Base-by-base conservation (phyloP, 1,140 invertebrate species). In the Macrostomum lignano region DNA sequence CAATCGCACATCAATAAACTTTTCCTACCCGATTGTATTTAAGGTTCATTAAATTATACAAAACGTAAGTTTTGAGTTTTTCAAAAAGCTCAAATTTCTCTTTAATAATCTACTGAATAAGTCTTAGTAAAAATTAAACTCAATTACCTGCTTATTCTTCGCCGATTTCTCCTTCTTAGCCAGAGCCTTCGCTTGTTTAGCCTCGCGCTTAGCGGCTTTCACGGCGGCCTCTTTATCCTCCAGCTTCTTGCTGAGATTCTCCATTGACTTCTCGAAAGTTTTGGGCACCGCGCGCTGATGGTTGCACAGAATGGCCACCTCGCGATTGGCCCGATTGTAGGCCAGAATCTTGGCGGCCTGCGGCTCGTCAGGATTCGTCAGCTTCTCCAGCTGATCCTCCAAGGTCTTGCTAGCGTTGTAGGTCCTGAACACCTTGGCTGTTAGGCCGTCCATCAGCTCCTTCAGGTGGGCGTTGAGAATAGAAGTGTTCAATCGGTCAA, bases 401-500 rank as follows among this genome's bases (percentile, higher is more conserved):
- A 98, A 62, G 30, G 91, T 98, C 49, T 72, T 74, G 9, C 86
- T 96, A 29, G 91, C 91, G 58, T 98, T 98, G 52, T 84, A 98
- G 10, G 91, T 98, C 72, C 91, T 79, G 69, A 98, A 98, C 34
- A 96, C 88, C 66, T 98, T 98, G 13, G 88, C 91, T 37, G 88
- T 94, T 24, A 98, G 66, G 31, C 86, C 88, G 44, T 81, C 78
- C 91, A 98, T 94, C 44, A 96, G 55, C 47, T 84, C 79, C 48
- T 78, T 82, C 37, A 98, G 61, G 65, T 99, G 81, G 54, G 93
- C 84, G 61, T 99, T 99, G 45, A 98, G 63, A 36, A 84, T 74
- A 44, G 70, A 65, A 0, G 91, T 98, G 66, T 30, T 38, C 6
- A 39, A n/a, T 23, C 91, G 67, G 62, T 99, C 91, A 62, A 99